Evolutionary conservation across 2,888 invertebrate species (phyloP).

Genomic region (Nomada hirtipes): DNA sequence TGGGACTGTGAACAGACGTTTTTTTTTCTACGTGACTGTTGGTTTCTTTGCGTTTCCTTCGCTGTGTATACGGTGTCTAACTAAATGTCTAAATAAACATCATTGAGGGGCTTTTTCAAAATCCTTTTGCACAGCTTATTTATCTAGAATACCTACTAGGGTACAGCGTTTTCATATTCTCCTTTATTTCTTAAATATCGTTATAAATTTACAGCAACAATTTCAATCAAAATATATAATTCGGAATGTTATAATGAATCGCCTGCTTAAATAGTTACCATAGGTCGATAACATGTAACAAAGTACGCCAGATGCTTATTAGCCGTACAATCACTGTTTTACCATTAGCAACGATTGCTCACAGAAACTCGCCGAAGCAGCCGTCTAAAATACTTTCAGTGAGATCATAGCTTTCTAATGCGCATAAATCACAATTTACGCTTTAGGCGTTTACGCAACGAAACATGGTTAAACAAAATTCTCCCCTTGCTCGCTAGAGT

Average conservation of each 20-base stretch:
- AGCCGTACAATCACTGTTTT: background rate
- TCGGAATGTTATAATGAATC: slow-evolving; percentile 6
- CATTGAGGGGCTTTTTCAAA: background rate
- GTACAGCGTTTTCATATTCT: background rate
- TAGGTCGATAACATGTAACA: background rate
- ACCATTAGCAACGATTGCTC: background rate
- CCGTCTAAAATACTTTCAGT: background rate
- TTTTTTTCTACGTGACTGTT: background rate
- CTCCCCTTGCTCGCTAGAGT: slow-evolving; percentile 74
- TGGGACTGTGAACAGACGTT: slow-evolving; percentile 87
- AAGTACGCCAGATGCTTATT: background rate
- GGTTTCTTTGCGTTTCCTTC: background rate
- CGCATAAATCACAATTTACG: background rate
- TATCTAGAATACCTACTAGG: too few relatives aligned
- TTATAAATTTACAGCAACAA: background rate
- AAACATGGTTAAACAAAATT: slow-evolving; percentile 75
- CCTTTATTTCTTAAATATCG: background rate
- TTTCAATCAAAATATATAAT: background rate
- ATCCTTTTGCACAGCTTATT: background rate
- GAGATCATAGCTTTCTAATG: background rate
- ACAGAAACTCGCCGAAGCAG: background rate
- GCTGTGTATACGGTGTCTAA: background rate
- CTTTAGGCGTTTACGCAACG: background rate
- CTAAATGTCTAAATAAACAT: background rate
- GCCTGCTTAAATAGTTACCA: background rate